Evolutionary conservation across 2,113 vertebrate genomes (phyloP).

Genomic region (Microcebus lehilahytsara): DNA sequence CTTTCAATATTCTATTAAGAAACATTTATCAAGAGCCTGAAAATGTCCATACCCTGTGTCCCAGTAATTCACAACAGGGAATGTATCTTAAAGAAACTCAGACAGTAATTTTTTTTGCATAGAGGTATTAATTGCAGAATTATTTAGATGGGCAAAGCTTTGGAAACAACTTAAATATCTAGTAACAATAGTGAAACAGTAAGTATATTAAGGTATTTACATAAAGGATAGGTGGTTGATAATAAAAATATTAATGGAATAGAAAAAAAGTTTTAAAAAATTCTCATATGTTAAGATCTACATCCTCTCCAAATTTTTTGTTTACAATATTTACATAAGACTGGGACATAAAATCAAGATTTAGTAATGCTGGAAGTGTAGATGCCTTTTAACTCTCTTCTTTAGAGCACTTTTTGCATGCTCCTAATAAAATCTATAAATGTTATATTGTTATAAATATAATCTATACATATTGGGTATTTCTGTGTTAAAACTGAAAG

Average conservation of each 20-base stretch:
- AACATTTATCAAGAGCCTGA: background rate
- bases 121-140: background rate
- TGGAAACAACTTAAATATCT: background rate
- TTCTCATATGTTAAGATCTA: background rate
- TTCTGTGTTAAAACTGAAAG: background rate
- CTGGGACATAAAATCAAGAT: background rate
- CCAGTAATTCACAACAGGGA: background rate
- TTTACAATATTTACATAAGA: background rate
- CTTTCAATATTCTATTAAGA: background rate
- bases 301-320: background rate
- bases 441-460: background rate
- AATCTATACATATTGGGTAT: background rate
- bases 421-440: conserved; percentile 18
- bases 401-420: background rate
- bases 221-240: background rate
- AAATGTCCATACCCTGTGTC: background rate
- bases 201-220: background rate
- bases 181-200: background rate
- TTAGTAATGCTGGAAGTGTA: background rate
- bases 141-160: background rate
- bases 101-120: background rate
- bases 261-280: background rate
- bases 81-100: background rate
- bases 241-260: background rate
- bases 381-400: background rate